Conservation (phyloP, 2,113 vertebrate genomes). For the Gambusia holbrooki region DNA sequence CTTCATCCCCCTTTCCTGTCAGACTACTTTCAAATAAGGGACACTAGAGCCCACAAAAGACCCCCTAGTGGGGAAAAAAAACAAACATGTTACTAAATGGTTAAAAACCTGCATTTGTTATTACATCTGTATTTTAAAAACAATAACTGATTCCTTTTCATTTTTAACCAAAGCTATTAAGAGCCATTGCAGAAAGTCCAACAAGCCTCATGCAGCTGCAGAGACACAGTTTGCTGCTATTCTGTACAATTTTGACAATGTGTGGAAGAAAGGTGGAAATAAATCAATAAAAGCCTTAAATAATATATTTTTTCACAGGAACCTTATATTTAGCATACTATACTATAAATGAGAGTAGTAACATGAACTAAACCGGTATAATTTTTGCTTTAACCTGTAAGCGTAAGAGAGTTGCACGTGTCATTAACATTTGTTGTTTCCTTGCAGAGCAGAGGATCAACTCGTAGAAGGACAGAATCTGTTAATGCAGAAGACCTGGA, state of each 20-base stretch:
- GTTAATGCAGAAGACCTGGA: constrained; percentile 91
- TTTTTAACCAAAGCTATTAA: too few species aligned
- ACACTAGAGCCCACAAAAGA: too few species aligned
- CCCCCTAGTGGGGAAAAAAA: too few species aligned
- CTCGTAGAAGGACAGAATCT: constrained; percentile 89
- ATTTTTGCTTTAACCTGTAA: not conserved
- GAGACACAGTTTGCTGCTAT: not conserved
- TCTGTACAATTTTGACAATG: not conserved
- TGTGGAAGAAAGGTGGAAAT: not conserved
- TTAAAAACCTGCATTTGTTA: too few species aligned
- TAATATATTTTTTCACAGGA: not conserved
- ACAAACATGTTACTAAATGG: too few species aligned
- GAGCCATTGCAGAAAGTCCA: too few species aligned
- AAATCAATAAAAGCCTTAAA: too few species aligned
- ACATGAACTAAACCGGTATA: not conserved
- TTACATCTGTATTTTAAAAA: too few species aligned
- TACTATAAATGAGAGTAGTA: not conserved
- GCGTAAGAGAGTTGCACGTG: fast-evolving
- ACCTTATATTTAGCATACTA: not conserved
- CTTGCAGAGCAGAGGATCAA: constrained; percentile 89
- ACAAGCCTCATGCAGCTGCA: too few species aligned
- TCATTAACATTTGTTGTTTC: constrained; percentile 11
- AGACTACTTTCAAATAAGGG: too few species aligned
- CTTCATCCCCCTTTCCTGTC: too few species aligned
- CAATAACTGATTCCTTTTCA: too few species aligned